Evolutionary conservation across 1,140 invertebrate species (phyloP).

Genomic region (Leguminivora glycinivorella): DNA sequence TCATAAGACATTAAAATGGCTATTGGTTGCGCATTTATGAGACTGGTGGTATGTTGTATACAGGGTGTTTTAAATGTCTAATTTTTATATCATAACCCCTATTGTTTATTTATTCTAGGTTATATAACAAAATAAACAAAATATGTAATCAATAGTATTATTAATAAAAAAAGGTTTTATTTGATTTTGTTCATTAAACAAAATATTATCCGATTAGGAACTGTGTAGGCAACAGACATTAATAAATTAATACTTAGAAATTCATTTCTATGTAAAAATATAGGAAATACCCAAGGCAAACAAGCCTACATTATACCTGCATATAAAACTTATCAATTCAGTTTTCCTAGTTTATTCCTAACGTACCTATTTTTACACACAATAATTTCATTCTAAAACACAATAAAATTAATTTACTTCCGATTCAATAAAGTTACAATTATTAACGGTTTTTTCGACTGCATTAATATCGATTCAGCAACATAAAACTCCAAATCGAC

Average conservation of each 20-base stretch:
- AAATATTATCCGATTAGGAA: too few species aligned
- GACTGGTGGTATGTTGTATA: not conserved
- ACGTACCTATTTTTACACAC: not conserved
- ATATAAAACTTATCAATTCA: too few species aligned
- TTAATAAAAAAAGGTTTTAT: too few species aligned
- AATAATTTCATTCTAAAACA: conserved; percentile 23
- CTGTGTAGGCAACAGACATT: too few species aligned
- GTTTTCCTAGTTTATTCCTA: too few species aligned
- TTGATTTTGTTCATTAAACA: too few species aligned
- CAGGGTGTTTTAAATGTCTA: not conserved
- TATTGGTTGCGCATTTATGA: conserved; percentile 18
- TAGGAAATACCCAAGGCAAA: too few species aligned
- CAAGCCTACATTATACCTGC: too few species aligned
- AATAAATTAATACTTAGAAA: too few species aligned
- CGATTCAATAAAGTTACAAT: conserved; percentile 55
- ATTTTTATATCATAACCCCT: not conserved
- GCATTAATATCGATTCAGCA: conserved; percentile 9
- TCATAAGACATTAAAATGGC: conserved; percentile 10
- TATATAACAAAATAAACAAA: not conserved
- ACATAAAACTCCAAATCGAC: not conserved
- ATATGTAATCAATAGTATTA: too few species aligned
- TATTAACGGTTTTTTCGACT: not conserved
- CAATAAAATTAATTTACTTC: conserved; percentile 35
- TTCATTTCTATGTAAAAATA: too few species aligned
- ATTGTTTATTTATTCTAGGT: too few species aligned